Evolutionary conservation across 2,797 vertebrate species (phyloP).

Genomic region (Botia kubotai): DNA sequence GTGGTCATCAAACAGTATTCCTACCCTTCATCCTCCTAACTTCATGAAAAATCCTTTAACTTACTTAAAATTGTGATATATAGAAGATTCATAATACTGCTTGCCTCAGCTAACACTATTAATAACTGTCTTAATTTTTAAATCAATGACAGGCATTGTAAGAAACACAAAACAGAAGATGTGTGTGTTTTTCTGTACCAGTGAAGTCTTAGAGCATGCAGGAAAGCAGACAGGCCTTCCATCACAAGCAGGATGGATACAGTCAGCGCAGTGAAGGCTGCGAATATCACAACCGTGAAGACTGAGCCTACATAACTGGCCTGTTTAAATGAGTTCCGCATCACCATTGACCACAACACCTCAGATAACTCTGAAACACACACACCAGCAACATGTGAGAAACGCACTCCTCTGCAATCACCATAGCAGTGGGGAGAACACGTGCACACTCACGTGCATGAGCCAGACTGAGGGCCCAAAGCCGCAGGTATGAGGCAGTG

Average conservation of each 20-base stretch:
- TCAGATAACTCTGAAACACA: conserved; percentile 81
- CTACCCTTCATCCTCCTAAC: too few species aligned
- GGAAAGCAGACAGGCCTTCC: conserved; percentile 87
- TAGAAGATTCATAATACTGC: too few species aligned
- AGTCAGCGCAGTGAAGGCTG: conserved; percentile 78
- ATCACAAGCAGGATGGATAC: conserved; percentile 86
- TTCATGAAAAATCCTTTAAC: too few species aligned
- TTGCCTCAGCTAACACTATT: too few species aligned
- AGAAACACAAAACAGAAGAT: not conserved
- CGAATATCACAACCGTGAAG: conserved; percentile 76
- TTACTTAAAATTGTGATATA: too few species aligned
- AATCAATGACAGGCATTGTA: too few species aligned
- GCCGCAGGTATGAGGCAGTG: conserved; percentile 86
- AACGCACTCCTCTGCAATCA: not conserved
- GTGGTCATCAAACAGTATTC: too few species aligned
- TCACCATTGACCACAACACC: conserved; percentile 88
- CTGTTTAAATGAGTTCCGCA: conserved; percentile 72
- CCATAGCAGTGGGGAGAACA: not conserved
- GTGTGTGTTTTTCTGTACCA: conserved; percentile 74
- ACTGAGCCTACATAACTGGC: conserved; percentile 59
- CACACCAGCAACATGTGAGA: not conserved
- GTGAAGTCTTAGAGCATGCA: conserved; percentile 85
- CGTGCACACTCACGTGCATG: conserved; percentile 74
- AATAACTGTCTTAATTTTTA: too few species aligned
- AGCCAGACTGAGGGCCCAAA: conserved; percentile 87